phyloP scores from a whole-genome alignment of 2,113 vertebrate species.

The Lagenorhynchus albirostris region DNA sequence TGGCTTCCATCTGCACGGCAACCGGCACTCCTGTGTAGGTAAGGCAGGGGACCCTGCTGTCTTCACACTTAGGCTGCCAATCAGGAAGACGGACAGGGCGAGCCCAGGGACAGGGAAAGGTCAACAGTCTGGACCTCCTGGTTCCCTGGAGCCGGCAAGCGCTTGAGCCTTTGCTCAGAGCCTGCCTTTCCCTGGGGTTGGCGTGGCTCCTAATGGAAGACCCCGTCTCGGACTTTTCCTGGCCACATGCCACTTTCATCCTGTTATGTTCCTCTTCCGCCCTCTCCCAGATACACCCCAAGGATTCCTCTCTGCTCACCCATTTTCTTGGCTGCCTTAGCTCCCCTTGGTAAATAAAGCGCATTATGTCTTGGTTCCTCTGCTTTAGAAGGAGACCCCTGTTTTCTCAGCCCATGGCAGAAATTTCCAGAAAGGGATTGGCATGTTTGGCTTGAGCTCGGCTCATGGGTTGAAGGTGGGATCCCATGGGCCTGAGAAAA shows the following conservation, averaged over 20 bases:
- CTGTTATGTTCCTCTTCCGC: neutral
- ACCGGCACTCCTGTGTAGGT: conserved; percentile 85
- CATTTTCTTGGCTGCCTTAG: conserved; percentile 51
- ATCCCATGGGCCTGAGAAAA: conserved; percentile 11
- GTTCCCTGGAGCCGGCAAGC: neutral
- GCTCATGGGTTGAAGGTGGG: conserved; percentile 33
- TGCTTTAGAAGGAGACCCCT: conserved; percentile 33
- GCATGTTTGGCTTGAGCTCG: conserved; percentile 20
- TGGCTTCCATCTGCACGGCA: conserved; percentile 84
- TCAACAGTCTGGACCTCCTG: no score
- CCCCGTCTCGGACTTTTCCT: neutral
- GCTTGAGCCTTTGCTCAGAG: neutral
- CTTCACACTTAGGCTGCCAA: neutral
- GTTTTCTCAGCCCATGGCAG: conserved; percentile 37
- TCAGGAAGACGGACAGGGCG: neutral
- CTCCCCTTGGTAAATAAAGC: conserved; percentile 58
- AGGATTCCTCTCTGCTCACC: conserved; percentile 42
- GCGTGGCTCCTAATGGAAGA: neutral
- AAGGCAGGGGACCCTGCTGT: neutral
- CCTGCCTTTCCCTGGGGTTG: neutral
- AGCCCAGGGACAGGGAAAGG: neutral
- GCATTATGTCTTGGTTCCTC: conserved; percentile 22
- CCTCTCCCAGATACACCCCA: conserved; percentile 25
- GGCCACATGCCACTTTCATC: neutral
- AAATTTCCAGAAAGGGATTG: conserved; percentile 41